Evolutionary conservation across 2,888 invertebrate species (phyloP), one percentile per base, ranked within the genome.

Genomic region (Halictus quadricinctus): DNA sequence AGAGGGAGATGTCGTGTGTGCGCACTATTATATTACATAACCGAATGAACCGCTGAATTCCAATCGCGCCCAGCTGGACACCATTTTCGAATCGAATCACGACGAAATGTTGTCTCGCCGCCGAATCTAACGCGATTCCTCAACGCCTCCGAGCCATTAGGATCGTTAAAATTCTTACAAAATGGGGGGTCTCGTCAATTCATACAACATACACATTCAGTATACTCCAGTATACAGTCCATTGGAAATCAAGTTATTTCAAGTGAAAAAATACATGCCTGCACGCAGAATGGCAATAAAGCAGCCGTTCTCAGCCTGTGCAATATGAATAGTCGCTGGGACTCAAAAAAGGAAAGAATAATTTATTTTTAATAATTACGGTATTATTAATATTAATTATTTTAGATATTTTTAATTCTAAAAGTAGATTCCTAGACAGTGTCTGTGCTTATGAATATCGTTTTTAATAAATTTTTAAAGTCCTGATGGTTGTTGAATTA

Each of bases 1-100:
- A 36, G 36, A 13, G n/a, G 75, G 73, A 85, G 75, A 75, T 29
- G 77, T 84, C 81, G 84, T 76, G 79, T 79, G 84, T 75, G 80
- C 80, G 81, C 83, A 21, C 76, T 72, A 81, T 83, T 84, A 81
- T 58, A 76, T 89, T 90, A 88, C 80, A 78, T 83, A 89, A 89
- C 41, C 79, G 66, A 90, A 78, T 73, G 80, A 88, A 76, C 81
- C 60, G 54, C 60, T 84, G 76, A 73, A 88, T 84, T 88, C 84
- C 83, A 81, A 21, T 74, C 84, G 80, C 84, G 80, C 48, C 43
- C n/a, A 29, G 21, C 43, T 25, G 54, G 54, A 46, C 46, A 80
- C 58, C 60, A n/a, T 80, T 77, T 84, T 64, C 79, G 85, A 64
- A 80, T 85, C 74, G 60, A 46, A 69, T 72, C 4, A 1, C 41